Evolutionary conservation across 2,888 invertebrate genomes (phyloP).

Genomic region (Orthosia cruda): DNA sequence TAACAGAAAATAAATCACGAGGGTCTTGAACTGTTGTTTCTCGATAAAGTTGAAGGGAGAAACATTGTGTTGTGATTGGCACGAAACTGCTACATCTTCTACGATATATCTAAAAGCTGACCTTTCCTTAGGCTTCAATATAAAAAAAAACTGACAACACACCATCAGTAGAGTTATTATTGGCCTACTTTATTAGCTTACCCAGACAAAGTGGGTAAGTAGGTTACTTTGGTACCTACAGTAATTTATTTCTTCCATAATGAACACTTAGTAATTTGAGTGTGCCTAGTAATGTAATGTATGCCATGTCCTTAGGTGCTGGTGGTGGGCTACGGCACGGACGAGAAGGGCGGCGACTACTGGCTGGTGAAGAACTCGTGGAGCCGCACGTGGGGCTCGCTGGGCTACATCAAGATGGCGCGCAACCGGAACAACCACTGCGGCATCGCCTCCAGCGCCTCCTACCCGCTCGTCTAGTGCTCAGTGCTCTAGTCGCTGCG

Average conservation of each 20-base stretch:
- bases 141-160: neutral
- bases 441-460: slow-evolving; percentile 96
- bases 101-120: slow-evolving; percentile 31
- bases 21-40: slow-evolving; percentile 1
- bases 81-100: neutral
- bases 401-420: slow-evolving; percentile 97
- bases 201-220: neutral
- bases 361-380: slow-evolving; percentile 98
- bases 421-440: slow-evolving; percentile 96
- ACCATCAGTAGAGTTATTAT: slow-evolving; percentile 2
- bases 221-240: neutral
- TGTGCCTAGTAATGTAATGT: neutral
- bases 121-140: slow-evolving; percentile 25
- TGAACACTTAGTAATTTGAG: no score
- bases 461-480: slow-evolving; percentile 95
- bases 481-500: no score
- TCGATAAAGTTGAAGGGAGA: neutral
- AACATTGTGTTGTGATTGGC: neutral
- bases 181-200: slow-evolving; percentile 12
- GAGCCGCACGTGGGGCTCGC: slow-evolving; percentile 95
- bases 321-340: slow-evolving; percentile 96
- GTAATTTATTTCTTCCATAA: no score
- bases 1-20: neutral
- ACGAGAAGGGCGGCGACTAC: slow-evolving; percentile 94
- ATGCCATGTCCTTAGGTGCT: slow-evolving; percentile 88